phyloP scores from a whole-genome alignment of 1,140 invertebrate species.

The Ridgeia piscesae region DNA sequence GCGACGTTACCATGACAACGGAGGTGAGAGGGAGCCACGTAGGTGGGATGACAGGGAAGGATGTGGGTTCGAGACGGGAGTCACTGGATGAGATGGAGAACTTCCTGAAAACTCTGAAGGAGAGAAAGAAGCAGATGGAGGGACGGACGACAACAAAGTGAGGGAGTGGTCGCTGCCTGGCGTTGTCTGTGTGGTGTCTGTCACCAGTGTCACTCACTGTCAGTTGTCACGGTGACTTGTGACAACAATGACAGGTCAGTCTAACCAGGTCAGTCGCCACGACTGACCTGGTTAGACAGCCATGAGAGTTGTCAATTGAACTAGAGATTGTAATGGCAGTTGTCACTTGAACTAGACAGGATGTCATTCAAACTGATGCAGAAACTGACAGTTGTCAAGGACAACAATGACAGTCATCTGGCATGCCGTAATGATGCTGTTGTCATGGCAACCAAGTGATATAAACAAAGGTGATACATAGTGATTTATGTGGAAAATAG shows the following conservation, averaged over 20 bases:
- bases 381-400: background rate
- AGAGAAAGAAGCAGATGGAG: slow-evolving; percentile 9
- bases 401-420: too few relatives aligned
- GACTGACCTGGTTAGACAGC: too few relatives aligned
- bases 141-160: background rate
- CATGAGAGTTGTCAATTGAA: background rate
- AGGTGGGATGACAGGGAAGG: background rate
- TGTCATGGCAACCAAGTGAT: too few relatives aligned
- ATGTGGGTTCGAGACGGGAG: background rate
- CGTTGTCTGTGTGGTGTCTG: too few relatives aligned
- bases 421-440: too few relatives aligned
- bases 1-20: background rate
- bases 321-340: background rate
- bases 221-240: background rate
- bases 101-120: background rate
- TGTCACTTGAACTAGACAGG: background rate
- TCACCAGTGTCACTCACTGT: background rate
- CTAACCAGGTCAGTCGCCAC: too few relatives aligned
- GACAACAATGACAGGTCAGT: background rate
- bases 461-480: background rate
- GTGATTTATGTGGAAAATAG: too few relatives aligned
- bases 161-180: background rate
- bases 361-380: background rate
- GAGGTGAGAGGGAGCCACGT: background rate
- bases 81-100: slow-evolving; percentile 7